Conservation (phyloP, 2,113 vertebrate species). For the Opisthocomus hoazin region DNA sequence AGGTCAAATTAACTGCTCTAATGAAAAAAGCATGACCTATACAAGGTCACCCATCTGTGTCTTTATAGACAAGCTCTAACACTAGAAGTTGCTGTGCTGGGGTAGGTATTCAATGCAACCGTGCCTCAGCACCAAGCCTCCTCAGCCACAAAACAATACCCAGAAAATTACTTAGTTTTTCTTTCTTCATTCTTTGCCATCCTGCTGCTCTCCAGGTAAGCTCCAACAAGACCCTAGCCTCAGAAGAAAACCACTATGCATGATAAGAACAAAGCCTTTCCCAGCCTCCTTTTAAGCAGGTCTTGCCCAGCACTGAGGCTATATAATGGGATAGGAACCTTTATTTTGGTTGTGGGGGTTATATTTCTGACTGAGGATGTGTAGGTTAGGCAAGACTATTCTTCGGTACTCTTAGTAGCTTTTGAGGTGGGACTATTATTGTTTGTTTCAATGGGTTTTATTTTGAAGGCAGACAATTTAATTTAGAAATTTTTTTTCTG, state of each 20-base stretch:
- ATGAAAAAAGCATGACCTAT: accelerated
- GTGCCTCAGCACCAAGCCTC: neutral
- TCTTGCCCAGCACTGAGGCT: neutral
- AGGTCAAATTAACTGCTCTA: neutral
- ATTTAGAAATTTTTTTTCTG: accelerated
- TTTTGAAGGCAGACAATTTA: accelerated
- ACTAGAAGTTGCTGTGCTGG: neutral
- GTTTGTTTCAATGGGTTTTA: accelerated
- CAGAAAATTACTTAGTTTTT: accelerated
- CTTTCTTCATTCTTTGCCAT: accelerated
- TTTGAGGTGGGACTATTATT: accelerated
- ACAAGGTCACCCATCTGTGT: neutral
- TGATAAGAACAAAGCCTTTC: too few species aligned
- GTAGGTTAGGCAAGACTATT: accelerated
- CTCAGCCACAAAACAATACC: accelerated
- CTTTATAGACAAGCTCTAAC: neutral
- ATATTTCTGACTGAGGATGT: accelerated
- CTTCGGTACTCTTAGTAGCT: accelerated
- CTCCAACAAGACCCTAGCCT: accelerated
- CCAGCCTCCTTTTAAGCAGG: neutral
- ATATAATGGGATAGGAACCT: neutral
- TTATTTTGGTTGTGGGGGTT: neutral
- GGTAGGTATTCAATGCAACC: accelerated
- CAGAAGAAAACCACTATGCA: accelerated
- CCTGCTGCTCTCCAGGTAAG: accelerated